phyloP scores from a whole-genome alignment of 2,113 vertebrate genomes.

The Ochotona princeps region DNA sequence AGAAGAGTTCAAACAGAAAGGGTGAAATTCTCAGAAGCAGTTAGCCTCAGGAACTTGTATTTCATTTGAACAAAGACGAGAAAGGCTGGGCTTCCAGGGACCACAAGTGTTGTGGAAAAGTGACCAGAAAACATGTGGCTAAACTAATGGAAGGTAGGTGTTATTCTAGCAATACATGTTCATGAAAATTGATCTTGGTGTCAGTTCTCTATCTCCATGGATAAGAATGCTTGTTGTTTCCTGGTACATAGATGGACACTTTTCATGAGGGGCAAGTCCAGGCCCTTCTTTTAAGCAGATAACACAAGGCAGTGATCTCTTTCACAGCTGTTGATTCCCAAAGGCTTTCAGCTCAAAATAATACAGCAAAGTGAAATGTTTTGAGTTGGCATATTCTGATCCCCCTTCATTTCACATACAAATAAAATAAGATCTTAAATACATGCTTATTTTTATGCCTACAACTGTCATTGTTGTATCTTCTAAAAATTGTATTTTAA shows the following conservation, averaged over 20 bases:
- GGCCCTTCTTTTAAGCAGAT: background rate
- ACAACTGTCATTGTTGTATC: background rate
- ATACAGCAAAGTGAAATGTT: background rate
- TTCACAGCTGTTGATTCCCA: background rate
- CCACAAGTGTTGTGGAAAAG: background rate
- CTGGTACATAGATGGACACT: background rate
- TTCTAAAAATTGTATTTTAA: background rate
- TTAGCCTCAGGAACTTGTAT: background rate
- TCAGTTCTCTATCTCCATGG: background rate
- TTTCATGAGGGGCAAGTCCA: background rate
- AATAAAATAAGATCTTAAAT: constrained; percentile 21
- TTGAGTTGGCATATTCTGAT: background rate
- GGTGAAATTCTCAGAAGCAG: constrained; percentile 5
- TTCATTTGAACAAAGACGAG: constrained; percentile 38
- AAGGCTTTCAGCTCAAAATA: background rate
- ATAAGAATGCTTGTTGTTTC: background rate
- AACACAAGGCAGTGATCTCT: background rate
- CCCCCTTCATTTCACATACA: background rate
- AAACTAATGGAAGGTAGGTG: background rate
- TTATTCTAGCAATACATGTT: background rate
- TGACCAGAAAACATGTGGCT: background rate
- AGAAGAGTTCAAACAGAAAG: constrained; percentile 10
- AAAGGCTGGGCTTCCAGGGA: background rate
- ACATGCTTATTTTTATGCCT: background rate
- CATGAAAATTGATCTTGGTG: background rate